These are phyloP conservation scores for Pipra filicauda DNA, from an alignment of 2,113 vertebrate genomes.

Conservation along the genomic window DNA sequence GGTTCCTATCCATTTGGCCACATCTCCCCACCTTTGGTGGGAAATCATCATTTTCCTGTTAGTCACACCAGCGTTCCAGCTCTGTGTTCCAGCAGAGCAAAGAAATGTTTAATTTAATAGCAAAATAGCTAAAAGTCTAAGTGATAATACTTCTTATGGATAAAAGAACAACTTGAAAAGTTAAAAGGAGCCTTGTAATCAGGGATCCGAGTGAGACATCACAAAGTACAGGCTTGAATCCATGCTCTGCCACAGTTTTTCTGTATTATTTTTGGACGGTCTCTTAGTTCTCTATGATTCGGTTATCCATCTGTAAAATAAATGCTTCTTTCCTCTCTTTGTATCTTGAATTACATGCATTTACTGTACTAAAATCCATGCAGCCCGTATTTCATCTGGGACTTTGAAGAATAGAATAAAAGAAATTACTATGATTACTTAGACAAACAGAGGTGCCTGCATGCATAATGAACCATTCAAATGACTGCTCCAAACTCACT, in stretches of 20 bases:
- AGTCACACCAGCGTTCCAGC: background rate
- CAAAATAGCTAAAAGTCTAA: background rate
- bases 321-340: background rate
- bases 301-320: conserved; percentile 1
- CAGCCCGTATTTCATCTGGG: background rate
- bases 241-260: background rate
- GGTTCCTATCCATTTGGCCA: conserved; percentile 7
- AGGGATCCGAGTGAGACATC: background rate
- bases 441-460: background rate
- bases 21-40: background rate
- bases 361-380: background rate
- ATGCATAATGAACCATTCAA: background rate
- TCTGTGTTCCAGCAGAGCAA: background rate
- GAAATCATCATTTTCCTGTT: background rate
- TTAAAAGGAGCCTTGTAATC: background rate
- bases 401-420: background rate
- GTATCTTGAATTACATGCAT: background rate
- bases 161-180: background rate
- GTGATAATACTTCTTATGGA: background rate
- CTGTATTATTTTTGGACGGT: conserved; percentile 9
- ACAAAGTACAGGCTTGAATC: background rate
- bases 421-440: background rate
- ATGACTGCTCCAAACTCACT: background rate
- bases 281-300: background rate
- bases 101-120: background rate